phyloP scores from a whole-genome alignment of 2,113 vertebrate genomes.

The Cyprinus carpio region DNA sequence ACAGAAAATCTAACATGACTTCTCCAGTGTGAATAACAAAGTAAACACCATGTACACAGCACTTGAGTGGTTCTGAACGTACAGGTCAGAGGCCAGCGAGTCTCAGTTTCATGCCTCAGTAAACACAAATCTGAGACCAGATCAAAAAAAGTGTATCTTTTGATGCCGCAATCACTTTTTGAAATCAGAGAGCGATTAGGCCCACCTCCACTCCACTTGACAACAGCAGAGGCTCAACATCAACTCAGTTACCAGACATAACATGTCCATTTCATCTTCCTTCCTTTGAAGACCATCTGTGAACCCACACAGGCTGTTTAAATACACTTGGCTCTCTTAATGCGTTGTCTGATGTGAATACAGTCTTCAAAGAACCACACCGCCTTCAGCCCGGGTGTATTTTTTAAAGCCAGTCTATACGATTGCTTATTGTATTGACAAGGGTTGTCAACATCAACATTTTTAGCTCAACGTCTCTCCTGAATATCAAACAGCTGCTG shows the following conservation, averaged over 20 bases:
- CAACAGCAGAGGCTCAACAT: background rate
- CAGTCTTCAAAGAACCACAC: background rate
- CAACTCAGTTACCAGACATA: background rate
- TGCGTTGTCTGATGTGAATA: background rate
- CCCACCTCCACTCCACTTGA: background rate
- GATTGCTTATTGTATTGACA: background rate
- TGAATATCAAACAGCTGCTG: background rate
- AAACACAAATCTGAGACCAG: background rate
- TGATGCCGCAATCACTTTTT: background rate
- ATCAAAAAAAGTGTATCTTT: background rate
- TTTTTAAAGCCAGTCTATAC: background rate
- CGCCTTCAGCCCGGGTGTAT: background rate
- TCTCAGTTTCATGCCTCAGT: background rate
- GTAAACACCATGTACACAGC: background rate
- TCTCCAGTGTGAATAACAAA: background rate
- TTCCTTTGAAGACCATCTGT: slow-evolving; percentile 6
- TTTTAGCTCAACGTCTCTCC: background rate
- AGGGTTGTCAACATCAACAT: too few relatives aligned
- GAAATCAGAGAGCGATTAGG: background rate
- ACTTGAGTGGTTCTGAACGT: too few relatives aligned
- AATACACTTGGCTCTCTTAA: background rate
- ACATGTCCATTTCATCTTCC: slow-evolving; percentile 21
- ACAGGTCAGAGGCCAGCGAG: slow-evolving; percentile 3
- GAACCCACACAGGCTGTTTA: background rate
- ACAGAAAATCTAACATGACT: background rate